These are phyloP conservation scores for Spondyliosoma cantharus DNA, from an alignment of 2,797 vertebrate genomes.

Conservation along the genomic window DNA sequence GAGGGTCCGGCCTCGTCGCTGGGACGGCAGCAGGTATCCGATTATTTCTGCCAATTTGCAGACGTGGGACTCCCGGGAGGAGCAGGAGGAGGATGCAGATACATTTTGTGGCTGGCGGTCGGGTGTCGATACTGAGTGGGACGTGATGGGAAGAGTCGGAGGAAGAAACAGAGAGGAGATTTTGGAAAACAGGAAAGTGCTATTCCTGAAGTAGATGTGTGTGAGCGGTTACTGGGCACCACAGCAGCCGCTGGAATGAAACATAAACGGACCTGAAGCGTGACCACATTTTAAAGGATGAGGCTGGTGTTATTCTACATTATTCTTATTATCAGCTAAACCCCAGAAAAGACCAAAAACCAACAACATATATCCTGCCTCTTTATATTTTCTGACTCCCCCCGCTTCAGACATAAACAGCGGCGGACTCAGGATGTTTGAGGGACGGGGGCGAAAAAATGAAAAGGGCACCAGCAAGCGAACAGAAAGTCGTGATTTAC, in stretches of 20 bases:
- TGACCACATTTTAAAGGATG: constrained; percentile 1
- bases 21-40: constrained; percentile 68
- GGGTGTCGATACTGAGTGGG: constrained; percentile 7
- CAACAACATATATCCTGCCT: background rate
- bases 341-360: constrained; percentile 3
- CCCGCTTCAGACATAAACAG: too few relatives aligned
- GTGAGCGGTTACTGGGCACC: constrained; percentile 21
- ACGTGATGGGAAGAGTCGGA: background rate
- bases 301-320: background rate
- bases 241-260: constrained; percentile 11
- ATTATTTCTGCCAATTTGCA: constrained; percentile 69
- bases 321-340: constrained; percentile 5
- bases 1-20: constrained; percentile 58
- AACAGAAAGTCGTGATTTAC: too few relatives aligned
- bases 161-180: background rate
- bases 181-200: constrained; percentile 6
- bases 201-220: constrained; percentile 21
- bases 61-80: constrained; percentile 42
- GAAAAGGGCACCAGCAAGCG: too few relatives aligned
- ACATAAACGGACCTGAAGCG: constrained; percentile 1
- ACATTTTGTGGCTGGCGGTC: constrained; percentile 26
- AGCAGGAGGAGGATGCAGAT: constrained; percentile 17
- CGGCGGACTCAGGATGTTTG: too few relatives aligned
- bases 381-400: background rate
- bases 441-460: too few relatives aligned